These are phyloP conservation scores for Cyprinodon brontotheroides DNA, from an alignment of 2,113 vertebrate genomes.

Conservation along the genomic window DNA sequence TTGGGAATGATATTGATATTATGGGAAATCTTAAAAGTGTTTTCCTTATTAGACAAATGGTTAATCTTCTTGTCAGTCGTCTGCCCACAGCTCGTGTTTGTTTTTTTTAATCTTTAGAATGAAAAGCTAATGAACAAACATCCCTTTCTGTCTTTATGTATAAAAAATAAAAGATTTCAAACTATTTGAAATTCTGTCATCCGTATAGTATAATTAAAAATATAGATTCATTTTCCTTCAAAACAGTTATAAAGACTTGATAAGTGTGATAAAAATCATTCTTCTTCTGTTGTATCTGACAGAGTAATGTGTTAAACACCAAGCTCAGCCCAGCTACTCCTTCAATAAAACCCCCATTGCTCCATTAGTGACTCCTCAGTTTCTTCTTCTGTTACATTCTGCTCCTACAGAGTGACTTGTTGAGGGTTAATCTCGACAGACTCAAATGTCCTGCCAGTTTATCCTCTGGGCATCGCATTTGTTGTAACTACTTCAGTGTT, in stretches of 20 bases:
- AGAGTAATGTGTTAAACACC: not conserved
- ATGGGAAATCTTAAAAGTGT: not conserved
- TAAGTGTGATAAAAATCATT: slow-evolving; percentile 5
- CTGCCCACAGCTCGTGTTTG: not conserved
- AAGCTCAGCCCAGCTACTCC: slow-evolving; percentile 1
- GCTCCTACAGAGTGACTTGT: not conserved
- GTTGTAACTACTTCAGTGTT: not conserved
- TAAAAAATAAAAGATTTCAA: not conserved
- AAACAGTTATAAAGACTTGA: slow-evolving; percentile 13
- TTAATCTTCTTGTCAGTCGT: not conserved
- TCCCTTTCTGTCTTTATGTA: not conserved
- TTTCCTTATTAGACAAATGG: not conserved
- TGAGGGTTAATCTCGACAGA: not conserved
- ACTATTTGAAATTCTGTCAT: not conserved
- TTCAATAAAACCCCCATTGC: not conserved
- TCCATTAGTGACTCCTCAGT: not conserved
- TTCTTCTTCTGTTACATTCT: not conserved
- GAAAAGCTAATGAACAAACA: not conserved
- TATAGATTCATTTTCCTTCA: slow-evolving; percentile 16
- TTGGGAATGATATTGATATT: too few relatives aligned
- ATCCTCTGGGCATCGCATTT: not conserved
- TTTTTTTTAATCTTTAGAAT: not conserved
- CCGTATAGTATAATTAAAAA: not conserved
- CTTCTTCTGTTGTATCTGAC: slow-evolving; percentile 16
- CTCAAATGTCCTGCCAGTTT: not conserved